phyloP scores from a whole-genome alignment of 2,113 vertebrate genomes.

The Eubucco bourcierii region DNA sequence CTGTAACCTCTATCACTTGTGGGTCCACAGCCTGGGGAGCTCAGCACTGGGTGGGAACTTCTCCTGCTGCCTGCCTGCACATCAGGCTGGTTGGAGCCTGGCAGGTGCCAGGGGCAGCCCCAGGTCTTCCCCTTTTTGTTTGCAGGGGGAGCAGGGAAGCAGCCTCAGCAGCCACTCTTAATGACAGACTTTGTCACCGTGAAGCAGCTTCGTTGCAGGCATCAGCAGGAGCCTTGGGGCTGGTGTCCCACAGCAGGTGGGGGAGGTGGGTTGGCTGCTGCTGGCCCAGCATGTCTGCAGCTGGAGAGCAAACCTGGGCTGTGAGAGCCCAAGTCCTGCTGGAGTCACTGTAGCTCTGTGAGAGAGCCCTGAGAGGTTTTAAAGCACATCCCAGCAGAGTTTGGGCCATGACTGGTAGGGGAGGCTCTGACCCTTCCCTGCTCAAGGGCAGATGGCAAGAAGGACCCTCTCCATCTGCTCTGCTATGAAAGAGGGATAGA shows the following conservation, averaged over 20 bases:
- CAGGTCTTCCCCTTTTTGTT: neutral
- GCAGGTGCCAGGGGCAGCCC: neutral
- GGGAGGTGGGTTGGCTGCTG: neutral
- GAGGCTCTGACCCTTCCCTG: neutral
- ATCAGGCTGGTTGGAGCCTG: neutral
- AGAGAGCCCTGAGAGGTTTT: neutral
- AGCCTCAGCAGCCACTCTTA: neutral
- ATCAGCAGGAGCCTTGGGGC: neutral
- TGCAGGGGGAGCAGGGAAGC: neutral
- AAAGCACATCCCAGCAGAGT: fast-evolving
- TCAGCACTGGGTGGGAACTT: neutral
- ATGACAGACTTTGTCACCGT: neutral
- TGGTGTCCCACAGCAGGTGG: fast-evolving
- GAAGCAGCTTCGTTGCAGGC: fast-evolving
- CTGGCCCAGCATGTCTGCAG: fast-evolving
- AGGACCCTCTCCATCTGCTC: too few relatives aligned
- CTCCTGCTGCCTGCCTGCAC: neutral
- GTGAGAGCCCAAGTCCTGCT: neutral
- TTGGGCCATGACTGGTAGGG: neutral
- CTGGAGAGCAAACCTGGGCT: neutral
- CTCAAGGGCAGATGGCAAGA: too few relatives aligned
- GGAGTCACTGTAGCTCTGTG: neutral
- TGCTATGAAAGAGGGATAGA: too few relatives aligned
- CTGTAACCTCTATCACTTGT: neutral
- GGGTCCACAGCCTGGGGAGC: neutral